Base-by-base conservation (phyloP, 1,140 invertebrate genomes). In the Diachasma alloeum region DNA sequence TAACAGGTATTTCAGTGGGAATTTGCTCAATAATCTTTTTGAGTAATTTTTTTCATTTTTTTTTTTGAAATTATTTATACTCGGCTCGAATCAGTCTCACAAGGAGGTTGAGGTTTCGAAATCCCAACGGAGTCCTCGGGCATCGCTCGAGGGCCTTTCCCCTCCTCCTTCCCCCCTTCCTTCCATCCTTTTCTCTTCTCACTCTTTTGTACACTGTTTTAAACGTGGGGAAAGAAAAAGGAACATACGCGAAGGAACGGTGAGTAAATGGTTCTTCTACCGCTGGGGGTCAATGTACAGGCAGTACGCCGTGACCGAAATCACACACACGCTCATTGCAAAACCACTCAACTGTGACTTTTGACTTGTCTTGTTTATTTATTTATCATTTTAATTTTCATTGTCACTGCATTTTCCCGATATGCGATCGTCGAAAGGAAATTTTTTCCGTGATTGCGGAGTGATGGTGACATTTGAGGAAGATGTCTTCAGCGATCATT, bases 291-390 rank as follows among this genome's bases (percentile, higher is more conserved):
- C 88, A 89, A 88, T 81, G 88, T 88, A 89, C 88, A 89, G 87
- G 83, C 88, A 36, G 85, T 81, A 79, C 85, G 85, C 85, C 86
- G 87, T 89, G 87, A 89, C 87, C 87, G 84, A 87, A 89, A 89
- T 87, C 87, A 88, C 87, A 87, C 85, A 87, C 85, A 85, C 86
- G 84, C 83, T 85, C 80, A 80, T 83, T 85, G 83, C 86, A 79
- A 84, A 68, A 84, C 83, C 85, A 83, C 86, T 87, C 87, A 84
- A 80, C 84, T 87, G 85, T 85, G 84, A 86, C 85, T 87, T 68
- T 77, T 74, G 39, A 59, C 79, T 77, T 74, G 75, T 81, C 78
- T 70, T 80, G 77, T 81, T 83, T 72, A 76, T 82, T 76, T 85
- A 83, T 83, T 85, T 84, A 79, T 83, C 80, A 75, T 79, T 80